Evolutionary conservation across 2,888 invertebrate genomes (phyloP).

Genomic region (Nycteola revayana): DNA sequence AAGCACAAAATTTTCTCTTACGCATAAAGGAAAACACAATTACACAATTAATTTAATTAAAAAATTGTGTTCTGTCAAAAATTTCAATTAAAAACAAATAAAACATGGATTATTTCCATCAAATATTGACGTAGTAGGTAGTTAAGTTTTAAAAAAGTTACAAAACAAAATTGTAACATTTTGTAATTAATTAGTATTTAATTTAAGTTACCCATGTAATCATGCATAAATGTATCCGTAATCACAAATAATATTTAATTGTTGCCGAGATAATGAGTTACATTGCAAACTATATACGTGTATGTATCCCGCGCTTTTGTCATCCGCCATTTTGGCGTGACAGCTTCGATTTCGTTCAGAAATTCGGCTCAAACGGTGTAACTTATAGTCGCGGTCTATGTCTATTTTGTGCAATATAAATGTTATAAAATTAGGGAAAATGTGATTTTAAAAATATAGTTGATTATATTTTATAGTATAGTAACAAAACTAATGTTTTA

Average conservation of each 20-base stretch:
- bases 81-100: neutral
- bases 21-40: too few species aligned
- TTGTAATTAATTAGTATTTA: conserved; percentile 5
- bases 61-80: neutral
- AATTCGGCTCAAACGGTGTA: conserved; percentile 40
- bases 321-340: conserved; percentile 35
- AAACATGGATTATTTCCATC: neutral
- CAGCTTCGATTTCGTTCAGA: conserved; percentile 38
- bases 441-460: conserved; percentile 80
- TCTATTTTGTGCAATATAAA: conserved; percentile 73
- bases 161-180: conserved; percentile 3
- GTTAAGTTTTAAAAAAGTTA: conserved; percentile 5
- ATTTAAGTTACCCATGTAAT: conserved; percentile 28
- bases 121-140: neutral
- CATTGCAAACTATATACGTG: conserved; percentile 20
- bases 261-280: conserved; percentile 28
- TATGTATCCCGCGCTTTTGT: conserved; percentile 38
- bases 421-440: conserved; percentile 75
- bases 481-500: conserved; percentile 63
- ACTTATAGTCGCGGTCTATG: conserved; percentile 53
- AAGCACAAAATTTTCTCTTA: conserved; percentile 10
- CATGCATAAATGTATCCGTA: conserved; percentile 28
- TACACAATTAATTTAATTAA: neutral
- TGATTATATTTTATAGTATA: conserved; percentile 73
- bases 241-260: conserved; percentile 25